phyloP scores from a whole-genome alignment of 2,113 vertebrate genomes.

The Salvelinus sp. region DNA sequence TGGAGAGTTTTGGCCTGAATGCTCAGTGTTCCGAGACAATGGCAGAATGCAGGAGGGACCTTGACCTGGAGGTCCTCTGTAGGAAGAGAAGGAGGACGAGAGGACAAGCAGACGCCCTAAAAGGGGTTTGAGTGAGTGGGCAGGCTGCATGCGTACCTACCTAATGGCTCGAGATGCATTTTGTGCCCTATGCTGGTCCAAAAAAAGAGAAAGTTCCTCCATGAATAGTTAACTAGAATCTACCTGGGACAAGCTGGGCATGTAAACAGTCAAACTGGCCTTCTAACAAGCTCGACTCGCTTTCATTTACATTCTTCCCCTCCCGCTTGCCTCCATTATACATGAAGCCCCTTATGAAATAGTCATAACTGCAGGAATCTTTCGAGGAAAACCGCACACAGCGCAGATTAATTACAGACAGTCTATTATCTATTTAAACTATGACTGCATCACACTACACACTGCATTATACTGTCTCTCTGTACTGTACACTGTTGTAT shows the following conservation, averaged over 20 bases:
- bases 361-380: constrained; percentile 60
- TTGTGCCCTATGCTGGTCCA: constrained; percentile 38
- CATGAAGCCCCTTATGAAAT: constrained; percentile 63
- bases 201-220: constrained; percentile 53
- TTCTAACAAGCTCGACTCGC: constrained; percentile 61
- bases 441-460: constrained; percentile 18
- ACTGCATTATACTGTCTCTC: neutral
- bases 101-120: constrained; percentile 59
- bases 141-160: neutral
- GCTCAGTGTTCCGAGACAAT: constrained; percentile 53
- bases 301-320: constrained; percentile 58
- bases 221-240: constrained; percentile 68
- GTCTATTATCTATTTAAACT: constrained; percentile 34
- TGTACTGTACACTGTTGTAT: neutral
- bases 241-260: constrained; percentile 56
- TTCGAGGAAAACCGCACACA: constrained; percentile 40
- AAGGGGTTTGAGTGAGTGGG: constrained; percentile 58
- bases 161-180: constrained; percentile 54
- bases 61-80: constrained; percentile 61
- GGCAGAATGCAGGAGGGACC: constrained; percentile 39
- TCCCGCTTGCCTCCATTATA: constrained; percentile 56
- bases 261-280: constrained; percentile 67
- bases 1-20: constrained; percentile 55
- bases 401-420: constrained; percentile 52
- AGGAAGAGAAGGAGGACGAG: constrained; percentile 35